These are phyloP conservation scores for Nephotettix cincticeps DNA, from an alignment of 1,140 invertebrate genomes.

Conservation along the genomic window DNA sequence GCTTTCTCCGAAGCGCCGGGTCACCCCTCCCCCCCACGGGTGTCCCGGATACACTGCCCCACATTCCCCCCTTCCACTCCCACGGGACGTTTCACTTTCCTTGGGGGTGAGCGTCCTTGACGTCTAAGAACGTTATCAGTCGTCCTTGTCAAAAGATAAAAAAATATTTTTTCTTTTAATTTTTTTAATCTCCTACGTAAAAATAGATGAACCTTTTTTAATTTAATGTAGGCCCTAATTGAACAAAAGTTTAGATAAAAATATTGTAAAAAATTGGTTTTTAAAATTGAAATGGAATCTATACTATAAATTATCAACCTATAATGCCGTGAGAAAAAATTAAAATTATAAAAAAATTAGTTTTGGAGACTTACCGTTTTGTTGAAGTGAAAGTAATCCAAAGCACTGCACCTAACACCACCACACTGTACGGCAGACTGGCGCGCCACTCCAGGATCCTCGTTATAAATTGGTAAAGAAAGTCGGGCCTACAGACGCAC, in stretches of 20 bases:
- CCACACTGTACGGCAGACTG: neutral
- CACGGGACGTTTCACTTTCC: constrained; percentile 5
- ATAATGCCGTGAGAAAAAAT: no score
- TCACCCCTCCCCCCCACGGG: neutral
- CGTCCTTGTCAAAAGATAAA: no score
- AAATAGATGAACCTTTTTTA: no score
- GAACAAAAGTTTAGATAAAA: no score
- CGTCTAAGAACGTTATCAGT: neutral
- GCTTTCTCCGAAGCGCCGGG: neutral
- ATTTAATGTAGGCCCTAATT: no score
- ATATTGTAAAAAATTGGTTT: no score
- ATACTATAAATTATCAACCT: no score
- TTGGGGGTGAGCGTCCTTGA: constrained; percentile 3
- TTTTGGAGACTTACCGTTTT: neutral
- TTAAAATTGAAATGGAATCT: no score
- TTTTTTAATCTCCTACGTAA: no score
- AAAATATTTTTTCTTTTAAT: no score
- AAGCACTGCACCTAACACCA: neutral
- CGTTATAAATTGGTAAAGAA: constrained; percentile 10
- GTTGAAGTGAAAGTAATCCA: constrained; percentile 12
- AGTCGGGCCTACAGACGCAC: neutral
- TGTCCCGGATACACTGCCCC: constrained; percentile 20
- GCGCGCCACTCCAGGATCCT: neutral
- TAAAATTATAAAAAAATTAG: no score
- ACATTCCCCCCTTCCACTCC: neutral